Percentiles rank a stretch among this genome's conserved stretches.
Conservation (phyloP, 2,888 invertebrate species). For the Pseudococcus jackbeardsleyi region DNA sequence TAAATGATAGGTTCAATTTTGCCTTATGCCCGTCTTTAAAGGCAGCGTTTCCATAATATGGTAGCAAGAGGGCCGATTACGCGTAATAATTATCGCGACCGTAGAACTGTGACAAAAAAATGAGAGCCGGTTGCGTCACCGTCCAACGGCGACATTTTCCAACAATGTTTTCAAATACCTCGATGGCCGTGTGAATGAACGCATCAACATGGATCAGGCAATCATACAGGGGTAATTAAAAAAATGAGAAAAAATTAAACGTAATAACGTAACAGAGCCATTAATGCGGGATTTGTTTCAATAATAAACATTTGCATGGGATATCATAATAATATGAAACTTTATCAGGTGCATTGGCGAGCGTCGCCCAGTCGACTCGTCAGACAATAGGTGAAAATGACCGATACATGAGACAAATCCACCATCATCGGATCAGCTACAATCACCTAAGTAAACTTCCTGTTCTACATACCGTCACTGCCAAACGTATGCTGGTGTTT, state of each 20-base stretch:
- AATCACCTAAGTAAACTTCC: slow-evolving; percentile 48
- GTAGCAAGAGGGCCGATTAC: not conserved
- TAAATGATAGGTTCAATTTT: slow-evolving; percentile 26
- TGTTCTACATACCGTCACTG: slow-evolving; percentile 49
- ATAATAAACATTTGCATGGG: not conserved
- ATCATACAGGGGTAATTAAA: not conserved
- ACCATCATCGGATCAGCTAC: slow-evolving; percentile 43
- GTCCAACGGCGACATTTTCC: slow-evolving; percentile 1
- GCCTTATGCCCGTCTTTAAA: not conserved
- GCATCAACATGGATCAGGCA: not conserved
- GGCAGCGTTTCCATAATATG: not conserved
- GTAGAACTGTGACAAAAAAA: slow-evolving; percentile 35
- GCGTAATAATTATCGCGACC: not conserved
- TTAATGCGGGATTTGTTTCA: not conserved
- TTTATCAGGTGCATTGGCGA: not conserved
- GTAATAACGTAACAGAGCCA: not conserved
- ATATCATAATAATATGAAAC: not conserved
- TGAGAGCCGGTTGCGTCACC: slow-evolving; percentile 10
- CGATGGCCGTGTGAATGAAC: not conserved
- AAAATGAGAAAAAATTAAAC: not conserved
- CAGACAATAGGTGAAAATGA: slow-evolving; percentile 43
- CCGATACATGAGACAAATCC: slow-evolving; percentile 31
- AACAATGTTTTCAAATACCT: not conserved
- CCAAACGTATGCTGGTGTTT: slow-evolving; percentile 21
- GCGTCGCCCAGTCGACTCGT: not conserved